Conservation (phyloP, 2,113 vertebrate species). For the Myxocyprinus asiaticus region DNA sequence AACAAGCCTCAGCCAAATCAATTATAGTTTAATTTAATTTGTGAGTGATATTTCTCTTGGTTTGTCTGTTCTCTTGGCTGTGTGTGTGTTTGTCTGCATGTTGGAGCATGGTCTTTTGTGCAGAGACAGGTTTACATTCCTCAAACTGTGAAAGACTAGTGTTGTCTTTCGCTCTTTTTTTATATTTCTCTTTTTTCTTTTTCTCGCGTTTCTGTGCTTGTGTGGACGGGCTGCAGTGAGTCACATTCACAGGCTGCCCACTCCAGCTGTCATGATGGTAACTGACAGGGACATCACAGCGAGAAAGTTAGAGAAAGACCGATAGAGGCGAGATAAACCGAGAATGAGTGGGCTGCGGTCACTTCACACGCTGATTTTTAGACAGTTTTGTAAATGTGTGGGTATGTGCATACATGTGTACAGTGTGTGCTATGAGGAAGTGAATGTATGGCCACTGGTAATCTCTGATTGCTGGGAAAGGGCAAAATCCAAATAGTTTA, state of each 20-base stretch:
- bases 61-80: background rate
- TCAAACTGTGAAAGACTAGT: slow-evolving; percentile 7
- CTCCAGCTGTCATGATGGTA: slow-evolving; percentile 42
- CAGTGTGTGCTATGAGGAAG: slow-evolving; percentile 40
- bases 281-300: slow-evolving; percentile 32
- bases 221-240: background rate
- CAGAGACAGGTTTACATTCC: slow-evolving; percentile 45
- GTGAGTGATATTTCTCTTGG: background rate
- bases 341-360: slow-evolving; percentile 22
- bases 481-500: slow-evolving; percentile 59
- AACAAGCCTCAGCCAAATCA: background rate
- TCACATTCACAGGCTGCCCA: slow-evolving; percentile 30
- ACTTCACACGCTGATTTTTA: slow-evolving; percentile 10
- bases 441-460: slow-evolving; percentile 17
- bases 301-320: slow-evolving; percentile 14
- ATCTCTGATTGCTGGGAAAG: slow-evolving; percentile 51
- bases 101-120: slow-evolving; percentile 27
- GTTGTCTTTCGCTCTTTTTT: background rate
- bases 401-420: background rate
- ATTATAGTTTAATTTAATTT: background rate
- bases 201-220: slow-evolving; percentile 22
- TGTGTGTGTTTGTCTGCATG: slow-evolving; percentile 26
- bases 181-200: background rate
- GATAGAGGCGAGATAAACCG: slow-evolving; percentile 28
- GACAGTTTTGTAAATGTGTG: slow-evolving; percentile 29